Conservation (phyloP, 2,888 invertebrate genomes). For the Polydrusus pterygomalis region DNA sequence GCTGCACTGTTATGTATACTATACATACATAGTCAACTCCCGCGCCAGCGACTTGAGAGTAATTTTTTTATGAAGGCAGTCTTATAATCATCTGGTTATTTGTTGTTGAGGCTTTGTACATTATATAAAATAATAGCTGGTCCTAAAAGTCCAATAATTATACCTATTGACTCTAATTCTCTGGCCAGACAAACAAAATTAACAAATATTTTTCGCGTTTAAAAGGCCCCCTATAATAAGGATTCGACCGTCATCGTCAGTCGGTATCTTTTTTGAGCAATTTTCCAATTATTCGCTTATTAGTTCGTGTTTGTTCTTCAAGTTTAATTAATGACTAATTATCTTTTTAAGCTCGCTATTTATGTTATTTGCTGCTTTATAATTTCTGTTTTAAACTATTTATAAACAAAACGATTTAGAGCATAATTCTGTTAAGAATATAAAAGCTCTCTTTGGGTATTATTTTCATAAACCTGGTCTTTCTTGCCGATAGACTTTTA, state of each 20-base stretch:
- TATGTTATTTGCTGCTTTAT: constrained; percentile 32
- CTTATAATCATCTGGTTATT: too few species aligned
- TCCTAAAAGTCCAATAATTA: not conserved
- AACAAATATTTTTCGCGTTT: constrained; percentile 42
- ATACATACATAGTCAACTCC: too few species aligned
- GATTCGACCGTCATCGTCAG: constrained; percentile 34
- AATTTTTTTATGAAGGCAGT: too few species aligned
- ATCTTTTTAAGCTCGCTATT: constrained; percentile 39
- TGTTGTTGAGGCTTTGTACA: not conserved
- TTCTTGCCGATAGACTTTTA: not conserved
- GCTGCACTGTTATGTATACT: too few species aligned
- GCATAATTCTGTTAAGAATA: constrained; percentile 16
- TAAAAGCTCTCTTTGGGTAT: constrained; percentile 1
- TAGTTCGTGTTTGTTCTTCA: constrained; percentile 52
- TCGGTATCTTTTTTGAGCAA: constrained; percentile 46
- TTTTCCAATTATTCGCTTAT: constrained; percentile 54
- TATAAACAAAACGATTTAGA: constrained; percentile 26
- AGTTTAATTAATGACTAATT: constrained; percentile 53
- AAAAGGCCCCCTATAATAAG: constrained; percentile 23
- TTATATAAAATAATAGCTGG: not conserved
- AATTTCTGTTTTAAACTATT: constrained; percentile 34
- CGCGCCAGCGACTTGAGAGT: too few species aligned
- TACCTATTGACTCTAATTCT: not conserved
- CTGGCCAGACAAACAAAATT: not conserved
- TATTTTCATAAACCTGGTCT: constrained; percentile 11